Conservation (phyloP, 2,888 invertebrate species). For the Abscondita cerata region DNA sequence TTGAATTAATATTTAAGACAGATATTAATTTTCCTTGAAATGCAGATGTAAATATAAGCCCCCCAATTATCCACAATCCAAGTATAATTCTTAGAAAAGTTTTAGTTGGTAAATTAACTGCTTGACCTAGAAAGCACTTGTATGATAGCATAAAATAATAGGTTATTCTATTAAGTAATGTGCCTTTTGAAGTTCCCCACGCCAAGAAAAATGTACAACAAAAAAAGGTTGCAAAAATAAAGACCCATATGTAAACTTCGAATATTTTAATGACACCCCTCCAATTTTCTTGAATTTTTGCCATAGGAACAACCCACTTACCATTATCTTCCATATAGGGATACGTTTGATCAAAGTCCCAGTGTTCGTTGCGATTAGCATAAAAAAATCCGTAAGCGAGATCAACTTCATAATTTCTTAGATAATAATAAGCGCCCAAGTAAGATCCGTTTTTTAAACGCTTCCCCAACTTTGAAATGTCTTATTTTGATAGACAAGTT, state of each 20-base stretch:
- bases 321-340: slow-evolving; percentile 25
- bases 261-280: slow-evolving; percentile 14
- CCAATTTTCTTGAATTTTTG: slow-evolving; percentile 16
- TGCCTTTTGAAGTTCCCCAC: not conserved
- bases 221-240: not conserved
- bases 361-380: not conserved
- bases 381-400: slow-evolving; percentile 17
- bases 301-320: slow-evolving; percentile 20
- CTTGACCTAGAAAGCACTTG: slow-evolving; percentile 13
- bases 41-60: slow-evolving; percentile 4
- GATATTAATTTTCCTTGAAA: slow-evolving; percentile 30
- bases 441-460: slow-evolving; percentile 12
- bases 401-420: slow-evolving; percentile 14
- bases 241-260: slow-evolving; percentile 4
- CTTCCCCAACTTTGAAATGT: slow-evolving; percentile 1
- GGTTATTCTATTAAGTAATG: not conserved
- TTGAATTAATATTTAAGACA: slow-evolving; percentile 20
- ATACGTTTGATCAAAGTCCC: slow-evolving; percentile 23
- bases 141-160: not conserved
- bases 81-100: slow-evolving; percentile 7
- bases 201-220: not conserved
- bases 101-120: slow-evolving; percentile 3
- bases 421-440: slow-evolving; percentile 5
- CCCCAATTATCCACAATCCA: slow-evolving; percentile 8
- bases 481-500: not conserved